Evolutionary conservation across 1,140 invertebrate genomes (phyloP).

Genomic region (Trissolcus basalis): DNA sequence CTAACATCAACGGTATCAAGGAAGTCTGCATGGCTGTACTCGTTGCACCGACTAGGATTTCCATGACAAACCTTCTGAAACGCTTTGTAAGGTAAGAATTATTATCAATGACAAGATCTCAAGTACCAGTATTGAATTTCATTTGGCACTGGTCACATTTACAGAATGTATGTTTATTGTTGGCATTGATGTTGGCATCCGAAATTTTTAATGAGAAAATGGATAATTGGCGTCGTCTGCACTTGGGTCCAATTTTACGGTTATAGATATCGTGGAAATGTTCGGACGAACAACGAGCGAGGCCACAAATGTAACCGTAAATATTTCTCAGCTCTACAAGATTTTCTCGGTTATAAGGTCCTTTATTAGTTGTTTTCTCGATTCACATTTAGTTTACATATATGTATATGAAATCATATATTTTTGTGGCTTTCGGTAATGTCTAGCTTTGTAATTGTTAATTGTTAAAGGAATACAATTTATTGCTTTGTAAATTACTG

Average conservation of each 20-base stretch:
- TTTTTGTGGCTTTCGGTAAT: too few relatives aligned
- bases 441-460: too few relatives aligned
- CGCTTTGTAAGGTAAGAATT: slow-evolving; percentile 25
- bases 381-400: too few relatives aligned
- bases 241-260: slow-evolving; percentile 22
- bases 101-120: not conserved
- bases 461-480: too few relatives aligned
- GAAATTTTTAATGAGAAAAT: slow-evolving; percentile 7
- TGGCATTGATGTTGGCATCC: slow-evolving; percentile 13
- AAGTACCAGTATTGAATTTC: slow-evolving; percentile 25
- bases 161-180: not conserved
- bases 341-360: too few relatives aligned
- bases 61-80: slow-evolving; percentile 17
- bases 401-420: too few relatives aligned
- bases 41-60: slow-evolving; percentile 11
- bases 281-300: not conserved
- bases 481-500: too few relatives aligned
- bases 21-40: slow-evolving; percentile 13
- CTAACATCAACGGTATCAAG: slow-evolving; percentile 18
- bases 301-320: slow-evolving; percentile 18
- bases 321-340: too few relatives aligned
- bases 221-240: slow-evolving; percentile 19
- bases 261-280: slow-evolving; percentile 14
- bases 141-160: slow-evolving; percentile 33
- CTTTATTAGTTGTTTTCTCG: too few relatives aligned